These are phyloP conservation scores for Zapornia atra DNA, from an alignment of 2,113 vertebrate genomes.

Conservation along the genomic window DNA sequence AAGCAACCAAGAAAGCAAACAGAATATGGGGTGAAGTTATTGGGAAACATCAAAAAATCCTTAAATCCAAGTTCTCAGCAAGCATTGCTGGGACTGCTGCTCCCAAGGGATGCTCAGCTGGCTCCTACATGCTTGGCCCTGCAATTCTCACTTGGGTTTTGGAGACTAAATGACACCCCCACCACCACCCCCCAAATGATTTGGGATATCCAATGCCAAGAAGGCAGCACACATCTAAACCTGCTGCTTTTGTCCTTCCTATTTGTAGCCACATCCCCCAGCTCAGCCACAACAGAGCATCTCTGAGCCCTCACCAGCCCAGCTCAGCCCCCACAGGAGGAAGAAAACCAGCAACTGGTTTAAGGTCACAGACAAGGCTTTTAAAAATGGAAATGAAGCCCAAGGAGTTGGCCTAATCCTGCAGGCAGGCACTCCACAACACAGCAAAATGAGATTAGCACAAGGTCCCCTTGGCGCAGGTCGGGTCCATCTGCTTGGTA, in stretches of 20 bases:
- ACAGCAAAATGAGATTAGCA: background rate
- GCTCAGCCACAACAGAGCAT: rapidly evolving
- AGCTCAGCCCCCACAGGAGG: background rate
- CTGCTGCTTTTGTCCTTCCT: background rate
- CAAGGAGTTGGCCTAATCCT: slow-evolving; percentile 2
- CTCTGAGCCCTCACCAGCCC: background rate
- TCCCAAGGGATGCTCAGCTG: background rate
- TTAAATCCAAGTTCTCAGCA: background rate
- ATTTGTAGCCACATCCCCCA: background rate
- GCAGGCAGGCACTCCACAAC: background rate
- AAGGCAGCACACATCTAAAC: background rate
- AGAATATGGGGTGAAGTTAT: background rate
- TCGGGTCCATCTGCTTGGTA: background rate
- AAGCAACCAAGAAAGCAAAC: background rate
- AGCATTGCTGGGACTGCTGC: rapidly evolving
- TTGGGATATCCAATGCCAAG: background rate
- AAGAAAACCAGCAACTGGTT: background rate
- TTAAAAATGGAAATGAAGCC: slow-evolving; percentile 16
- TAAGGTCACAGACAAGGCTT: background rate
- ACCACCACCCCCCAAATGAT: no score
- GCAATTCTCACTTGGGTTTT: background rate
- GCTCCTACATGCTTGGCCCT: background rate
- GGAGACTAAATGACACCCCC: background rate
- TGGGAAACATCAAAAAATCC: background rate
- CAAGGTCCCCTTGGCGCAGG: slow-evolving; percentile 14